These are phyloP conservation scores for Sebastes minor DNA, from an alignment of 2,797 vertebrate species.

Conservation along the genomic window DNA sequence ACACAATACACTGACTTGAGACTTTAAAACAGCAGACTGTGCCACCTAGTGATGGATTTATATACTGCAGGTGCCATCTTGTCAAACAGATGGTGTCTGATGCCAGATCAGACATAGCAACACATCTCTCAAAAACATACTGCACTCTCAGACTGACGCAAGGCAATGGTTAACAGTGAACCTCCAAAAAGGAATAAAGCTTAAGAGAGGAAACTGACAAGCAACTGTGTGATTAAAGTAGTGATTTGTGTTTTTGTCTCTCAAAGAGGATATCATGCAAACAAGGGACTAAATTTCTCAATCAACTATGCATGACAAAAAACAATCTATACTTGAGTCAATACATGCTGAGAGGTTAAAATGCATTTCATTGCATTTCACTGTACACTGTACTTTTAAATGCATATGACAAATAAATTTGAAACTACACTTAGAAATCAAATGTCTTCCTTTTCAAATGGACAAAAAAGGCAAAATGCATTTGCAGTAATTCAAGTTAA, in stretches of 20 bases:
- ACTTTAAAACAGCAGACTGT: constrained; percentile 6
- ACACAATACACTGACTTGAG: not conserved
- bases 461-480: not conserved
- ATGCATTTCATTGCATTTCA: not conserved
- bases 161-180: not conserved
- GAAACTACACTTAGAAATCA: not conserved
- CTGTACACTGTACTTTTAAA: no score
- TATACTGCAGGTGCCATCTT: constrained; percentile 52
- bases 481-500: not conserved
- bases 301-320: not conserved
- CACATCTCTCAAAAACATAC: constrained; percentile 36
- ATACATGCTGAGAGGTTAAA: no score
- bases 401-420: no score
- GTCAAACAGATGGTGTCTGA: constrained; percentile 45
- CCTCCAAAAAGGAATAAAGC: not conserved
- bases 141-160: not conserved
- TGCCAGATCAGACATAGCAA: constrained; percentile 33
- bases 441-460: not conserved
- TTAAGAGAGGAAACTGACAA: not conserved
- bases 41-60: constrained; percentile 63
- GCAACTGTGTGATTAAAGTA: not conserved
- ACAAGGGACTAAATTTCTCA: not conserved
- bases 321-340: not conserved
- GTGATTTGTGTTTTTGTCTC: not conserved
- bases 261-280: not conserved